These are phyloP conservation scores for Agraylea sexmaculata DNA, from an alignment of 1,140 invertebrate species.

Conservation along the genomic window DNA sequence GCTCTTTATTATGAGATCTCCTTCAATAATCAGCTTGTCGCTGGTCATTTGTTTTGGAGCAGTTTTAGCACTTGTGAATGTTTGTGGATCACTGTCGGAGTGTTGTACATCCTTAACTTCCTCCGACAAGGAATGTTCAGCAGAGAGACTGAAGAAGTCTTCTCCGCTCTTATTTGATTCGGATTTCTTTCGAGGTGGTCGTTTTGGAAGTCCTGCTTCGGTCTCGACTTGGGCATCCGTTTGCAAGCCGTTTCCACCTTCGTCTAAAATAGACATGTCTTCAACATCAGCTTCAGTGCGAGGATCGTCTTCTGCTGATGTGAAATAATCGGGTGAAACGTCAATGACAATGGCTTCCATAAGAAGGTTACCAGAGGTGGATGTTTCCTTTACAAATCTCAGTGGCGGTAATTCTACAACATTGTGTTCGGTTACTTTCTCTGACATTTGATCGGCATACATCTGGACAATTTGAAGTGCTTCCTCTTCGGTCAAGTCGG, in stretches of 20 bases:
- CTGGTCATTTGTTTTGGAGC: conserved; percentile 30
- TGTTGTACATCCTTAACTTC: conserved; percentile 34
- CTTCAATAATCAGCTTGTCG: too few species aligned
- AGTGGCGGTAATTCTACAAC: conserved; percentile 79
- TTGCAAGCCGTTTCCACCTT: conserved; percentile 27
- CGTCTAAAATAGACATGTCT: conserved; percentile 66
- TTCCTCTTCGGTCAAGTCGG: conserved; percentile 83
- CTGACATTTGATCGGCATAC: conserved; percentile 84
- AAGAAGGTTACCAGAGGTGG: conserved; percentile 69
- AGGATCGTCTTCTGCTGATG: conserved; percentile 61
- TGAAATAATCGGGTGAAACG: conserved; percentile 73
- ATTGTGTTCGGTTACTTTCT: conserved; percentile 79
- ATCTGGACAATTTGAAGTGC: conserved; percentile 84
- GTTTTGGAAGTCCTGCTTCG: conserved; percentile 29
- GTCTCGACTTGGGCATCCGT: conserved; percentile 21
- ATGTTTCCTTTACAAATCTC: conserved; percentile 78
- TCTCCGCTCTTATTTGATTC: conserved; percentile 43
- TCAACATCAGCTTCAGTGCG: conserved; percentile 76
- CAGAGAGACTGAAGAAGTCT: conserved; percentile 45
- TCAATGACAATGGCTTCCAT: conserved; percentile 89
- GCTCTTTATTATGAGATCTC: too few species aligned
- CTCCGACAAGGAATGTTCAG: conserved; percentile 32
- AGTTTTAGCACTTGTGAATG: conserved; percentile 49
- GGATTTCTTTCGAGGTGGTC: conserved; percentile 37
- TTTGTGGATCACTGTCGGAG: conserved; percentile 44